These are phyloP conservation scores for Enteromius fasciolatus DNA, from an alignment of 2,797 vertebrate genomes.

Conservation along the genomic window DNA sequence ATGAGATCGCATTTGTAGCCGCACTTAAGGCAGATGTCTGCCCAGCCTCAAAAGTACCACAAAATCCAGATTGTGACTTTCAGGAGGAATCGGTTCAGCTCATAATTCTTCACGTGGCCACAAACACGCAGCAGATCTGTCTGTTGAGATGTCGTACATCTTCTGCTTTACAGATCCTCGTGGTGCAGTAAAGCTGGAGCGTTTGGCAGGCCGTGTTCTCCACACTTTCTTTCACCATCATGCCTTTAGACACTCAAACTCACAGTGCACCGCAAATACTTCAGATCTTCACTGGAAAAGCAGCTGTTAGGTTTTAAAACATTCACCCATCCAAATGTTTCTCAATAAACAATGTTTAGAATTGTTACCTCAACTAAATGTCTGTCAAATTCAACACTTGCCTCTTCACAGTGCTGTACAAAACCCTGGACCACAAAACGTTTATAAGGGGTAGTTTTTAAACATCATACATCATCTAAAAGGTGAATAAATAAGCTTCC, in stretches of 20 bases:
- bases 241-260: not conserved
- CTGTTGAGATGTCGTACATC: slow-evolving; percentile 34
- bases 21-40: slow-evolving; percentile 57
- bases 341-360: not conserved
- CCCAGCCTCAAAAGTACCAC: slow-evolving; percentile 60
- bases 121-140: slow-evolving; percentile 63
- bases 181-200: slow-evolving; percentile 26
- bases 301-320: not conserved
- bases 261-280: not conserved
- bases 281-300: not conserved
- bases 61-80: slow-evolving; percentile 58
- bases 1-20: slow-evolving; percentile 55
- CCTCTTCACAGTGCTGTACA: not conserved
- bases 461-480: no score
- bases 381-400: not conserved
- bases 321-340: not conserved
- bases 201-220: not conserved
- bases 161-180: slow-evolving; percentile 44
- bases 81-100: slow-evolving; percentile 64
- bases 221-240: not conserved
- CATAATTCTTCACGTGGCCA: slow-evolving; percentile 62
- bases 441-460: no score
- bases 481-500: no score
- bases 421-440: no score
- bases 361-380: not conserved